Evolutionary conservation across 1,140 invertebrate species (phyloP), one percentile per base, ranked within the genome.

Genomic region (Probaryconus sp.): DNA sequence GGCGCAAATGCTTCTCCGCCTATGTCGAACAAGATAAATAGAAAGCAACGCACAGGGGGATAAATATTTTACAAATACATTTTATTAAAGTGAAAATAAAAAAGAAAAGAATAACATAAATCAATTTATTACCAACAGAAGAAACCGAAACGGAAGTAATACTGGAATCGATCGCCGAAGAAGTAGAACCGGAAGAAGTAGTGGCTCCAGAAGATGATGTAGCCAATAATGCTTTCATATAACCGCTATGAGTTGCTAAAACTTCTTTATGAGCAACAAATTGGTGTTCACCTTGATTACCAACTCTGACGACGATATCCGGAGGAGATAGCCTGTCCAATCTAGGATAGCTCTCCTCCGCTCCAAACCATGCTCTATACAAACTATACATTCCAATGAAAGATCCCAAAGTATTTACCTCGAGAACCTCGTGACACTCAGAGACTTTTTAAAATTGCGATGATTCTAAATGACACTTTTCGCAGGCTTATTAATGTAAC

Each of bases 201-300:
- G 45, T 55, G 61, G 18, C 89, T 10, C 42, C 50, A 5, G 78
- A 85, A 55, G 80, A 88, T 69, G 77, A 87, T 51, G 83, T 84
- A 37, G 83, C 83, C 30, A 69, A 75, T 7, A 81, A 42, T 1
- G 82, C 83, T 21, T 83, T 88, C 43, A 82, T 63, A 77, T 93
- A 94, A 3, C 92, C 93, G 74, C 92, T 94, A 78, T 94, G 92
- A 5, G 91, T 88, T 2, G 91, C 89, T n/a, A 94, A 79, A 3
- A 94, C 88, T 10, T 88, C 81, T 5, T 90, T 89, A 75, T 94
- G 92, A 1, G 92, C 92, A 0, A 91, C 90, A 82, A 94, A 94
- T 28, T 92, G 87, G 35, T 89, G 89, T 1, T 91, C 90, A 53
- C 89, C 88, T 2, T 87, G 85, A 13, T 91, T 90, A 0, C 92